Evolutionary conservation across 2,797 vertebrate genomes (phyloP), one percentile per base, ranked within the genome.

Genomic region (Xenentodon cancila): DNA sequence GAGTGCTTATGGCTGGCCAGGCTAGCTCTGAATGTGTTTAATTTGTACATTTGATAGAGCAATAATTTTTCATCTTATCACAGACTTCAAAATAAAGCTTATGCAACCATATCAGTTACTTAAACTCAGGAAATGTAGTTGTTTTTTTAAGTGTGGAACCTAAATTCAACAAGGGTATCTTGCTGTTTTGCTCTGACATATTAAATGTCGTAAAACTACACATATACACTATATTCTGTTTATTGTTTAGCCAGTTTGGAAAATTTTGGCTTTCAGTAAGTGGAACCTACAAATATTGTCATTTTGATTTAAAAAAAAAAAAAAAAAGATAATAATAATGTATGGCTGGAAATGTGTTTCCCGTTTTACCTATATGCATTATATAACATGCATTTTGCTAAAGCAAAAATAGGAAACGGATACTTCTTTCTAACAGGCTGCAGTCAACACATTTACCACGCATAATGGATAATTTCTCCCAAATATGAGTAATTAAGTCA

Each of bases 311-410:
- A 34, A 59, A 19, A 67, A 79, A 73, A 22, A 69, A 15, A 25
- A n/a, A n/a, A n/a, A n/a, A n/a, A n/a, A n/a, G n/a, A n/a, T n/a
- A n/a, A n/a, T n/a, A n/a, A n/a, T n/a, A n/a, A n/a, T n/a, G n/a
- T 70, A 68, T 5, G 42, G 9, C 40, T 25, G 1, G 9, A 71
- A 69, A 61, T 49, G 5, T 65, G 34, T 76, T 64, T 60, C 12
- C 53, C 40, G 50, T 60, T 40, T 44, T 52, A 53, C 74, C 64
- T 54, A 51, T 81, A 53, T 67, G 71, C 51, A 61, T 76, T 67
- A 58, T 62, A 62, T 49, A 71, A 54, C 84, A 81, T 86, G 79
- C 71, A 46, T 61, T 82, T 81, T 57, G 48, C 68, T 75, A 18
- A 34, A 67, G 64, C 64, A 59, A 76, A 80, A 82, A 64, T 43